These are phyloP conservation scores for Rhaphigaster nebulosa DNA, from an alignment of 2,888 invertebrate genomes.

Conservation along the genomic window DNA sequence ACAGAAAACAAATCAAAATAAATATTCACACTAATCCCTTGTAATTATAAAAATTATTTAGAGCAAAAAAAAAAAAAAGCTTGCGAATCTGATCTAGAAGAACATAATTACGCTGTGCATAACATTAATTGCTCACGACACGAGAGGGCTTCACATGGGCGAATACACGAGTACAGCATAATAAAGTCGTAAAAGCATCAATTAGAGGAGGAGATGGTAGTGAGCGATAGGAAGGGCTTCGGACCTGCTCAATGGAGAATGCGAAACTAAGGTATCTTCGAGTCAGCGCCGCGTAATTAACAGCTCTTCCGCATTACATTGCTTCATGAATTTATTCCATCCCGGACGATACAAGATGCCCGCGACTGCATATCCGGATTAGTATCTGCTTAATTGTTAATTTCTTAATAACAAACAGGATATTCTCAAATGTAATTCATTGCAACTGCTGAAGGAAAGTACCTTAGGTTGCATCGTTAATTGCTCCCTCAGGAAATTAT, in stretches of 20 bases:
- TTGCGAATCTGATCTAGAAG: not conserved
- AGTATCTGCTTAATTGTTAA: not conserved
- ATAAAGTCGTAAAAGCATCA: not conserved
- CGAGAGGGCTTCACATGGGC: not conserved
- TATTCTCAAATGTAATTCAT: too few species aligned
- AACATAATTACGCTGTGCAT: not conserved
- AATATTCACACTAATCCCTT: not conserved
- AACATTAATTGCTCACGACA: not conserved
- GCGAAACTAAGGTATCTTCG: not conserved
- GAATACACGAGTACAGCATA: not conserved
- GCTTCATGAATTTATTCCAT: not conserved
- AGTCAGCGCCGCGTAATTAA: not conserved
- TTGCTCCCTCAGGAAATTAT: too few species aligned
- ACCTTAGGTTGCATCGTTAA: too few species aligned
- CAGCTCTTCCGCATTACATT: not conserved
- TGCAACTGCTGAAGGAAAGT: too few species aligned
- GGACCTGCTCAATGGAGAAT: not conserved
- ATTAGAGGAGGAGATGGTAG: not conserved
- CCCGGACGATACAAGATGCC: not conserved
- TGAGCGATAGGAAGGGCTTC: not conserved
- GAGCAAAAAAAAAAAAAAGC: not conserved
- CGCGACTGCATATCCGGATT: not conserved
- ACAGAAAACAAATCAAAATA: not conserved
- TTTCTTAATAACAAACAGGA: too few species aligned
- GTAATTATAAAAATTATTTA: not conserved